Evolutionary conservation across 2,888 invertebrate species (phyloP), one percentile per base, ranked within the genome.

Genomic region (Crematogaster levior): DNA sequence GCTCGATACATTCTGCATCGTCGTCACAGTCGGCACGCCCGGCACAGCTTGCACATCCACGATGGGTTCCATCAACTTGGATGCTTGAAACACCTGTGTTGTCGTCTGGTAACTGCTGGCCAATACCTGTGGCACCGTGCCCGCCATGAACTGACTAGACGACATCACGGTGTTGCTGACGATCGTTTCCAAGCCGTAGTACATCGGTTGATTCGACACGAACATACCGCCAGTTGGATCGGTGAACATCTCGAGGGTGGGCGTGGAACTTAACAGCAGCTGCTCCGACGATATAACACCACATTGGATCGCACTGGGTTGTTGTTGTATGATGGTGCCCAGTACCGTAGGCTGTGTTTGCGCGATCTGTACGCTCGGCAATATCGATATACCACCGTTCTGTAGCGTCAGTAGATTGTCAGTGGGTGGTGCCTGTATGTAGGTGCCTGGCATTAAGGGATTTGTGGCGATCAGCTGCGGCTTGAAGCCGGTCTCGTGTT

Each of bases 151-250:
- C 92, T 98, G 98, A 92, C 97, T 97, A 30, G 97, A 97, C n/a
- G 97, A 97, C 97, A 98, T 97, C 0, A 98, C 97, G 5, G 98
- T 98, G 91, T 98, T 98, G 94, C 97, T 97, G 3, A 98, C 98
- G 77, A 98, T 97, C 0, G 98, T 98, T 95, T 98, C 98, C 86
- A 98, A 95, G 0, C 97, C 97, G 90, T 97, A 97, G 91, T 97
- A 97, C 91, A 98, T 96, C 5, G 97, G 97, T 90, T 97, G 97
- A 21, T 96, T 96, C 1, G 96, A 93, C 40, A 95, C 93, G 72
- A 94, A 94, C 92, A 95, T 93, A 70, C 94, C 94, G n/a, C 94
- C 92, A 21, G 94, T 91, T 3, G 94, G 92, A 92, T 96, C 96
- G 15, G 96, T 95, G 18, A 96, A 96, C 96, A 96, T 96, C 93